Conservation (phyloP, 2,113 vertebrate species). For the Smithornis capensis region DNA sequence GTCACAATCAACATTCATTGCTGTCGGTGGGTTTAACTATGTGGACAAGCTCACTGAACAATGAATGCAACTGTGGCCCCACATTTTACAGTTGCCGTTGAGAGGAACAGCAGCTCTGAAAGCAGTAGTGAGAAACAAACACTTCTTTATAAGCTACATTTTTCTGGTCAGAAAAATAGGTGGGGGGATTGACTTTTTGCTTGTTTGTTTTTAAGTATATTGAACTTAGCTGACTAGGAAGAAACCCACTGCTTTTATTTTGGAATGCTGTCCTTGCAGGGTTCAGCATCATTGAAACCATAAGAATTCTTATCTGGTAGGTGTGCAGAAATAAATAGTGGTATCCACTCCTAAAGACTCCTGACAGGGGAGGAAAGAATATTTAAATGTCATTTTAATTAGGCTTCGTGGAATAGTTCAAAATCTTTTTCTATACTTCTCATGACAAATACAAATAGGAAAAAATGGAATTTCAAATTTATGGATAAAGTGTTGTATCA, state of each 20-base stretch:
- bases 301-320: background rate
- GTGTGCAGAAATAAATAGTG: background rate
- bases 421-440: background rate
- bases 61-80: conserved; percentile 99
- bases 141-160: background rate
- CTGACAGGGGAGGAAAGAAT: background rate
- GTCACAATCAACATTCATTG: conserved; percentile 99
- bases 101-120: background rate
- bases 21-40: conserved; percentile 99
- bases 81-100: conserved; percentile 67
- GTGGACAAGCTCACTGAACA: conserved; percentile 98
- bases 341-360: background rate
- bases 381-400: background rate
- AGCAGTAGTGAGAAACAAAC: background rate
- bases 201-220: background rate
- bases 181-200: background rate
- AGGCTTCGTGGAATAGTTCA: background rate
- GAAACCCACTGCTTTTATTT: background rate
- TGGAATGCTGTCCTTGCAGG: background rate
- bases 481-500: background rate
- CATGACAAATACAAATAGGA: background rate
- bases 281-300: background rate
- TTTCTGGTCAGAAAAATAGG: background rate
- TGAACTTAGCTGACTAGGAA: background rate
- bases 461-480: background rate